Conservation (phyloP, 2,113 vertebrate species). For the Ornithorhynchus anatinus region DNA sequence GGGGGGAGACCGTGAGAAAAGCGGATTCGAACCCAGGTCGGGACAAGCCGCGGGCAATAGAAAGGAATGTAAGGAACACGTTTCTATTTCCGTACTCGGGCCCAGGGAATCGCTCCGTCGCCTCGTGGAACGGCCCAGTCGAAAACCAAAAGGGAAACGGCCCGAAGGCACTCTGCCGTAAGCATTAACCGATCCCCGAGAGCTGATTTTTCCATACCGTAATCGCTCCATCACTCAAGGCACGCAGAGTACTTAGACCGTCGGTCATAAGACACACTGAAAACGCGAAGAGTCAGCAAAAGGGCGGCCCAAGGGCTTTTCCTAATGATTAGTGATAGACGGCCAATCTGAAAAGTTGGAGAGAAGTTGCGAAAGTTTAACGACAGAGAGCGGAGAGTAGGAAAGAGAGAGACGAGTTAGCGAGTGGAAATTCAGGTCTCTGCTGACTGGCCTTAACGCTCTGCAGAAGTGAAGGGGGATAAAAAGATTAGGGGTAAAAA, state of each 20-base stretch:
- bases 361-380: conserved; percentile 55
- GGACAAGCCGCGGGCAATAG: too few species aligned
- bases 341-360: conserved; percentile 56
- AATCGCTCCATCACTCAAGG: conserved; percentile 31
- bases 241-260: conserved; percentile 47
- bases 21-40: too few species aligned
- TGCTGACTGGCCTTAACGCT: conserved; percentile 67
- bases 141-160: too few species aligned
- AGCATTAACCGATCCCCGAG: background rate
- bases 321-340: conserved; percentile 70
- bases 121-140: too few species aligned
- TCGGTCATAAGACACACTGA: conserved; percentile 10
- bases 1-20: too few species aligned
- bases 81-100: too few species aligned
- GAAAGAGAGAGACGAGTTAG: conserved; percentile 57
- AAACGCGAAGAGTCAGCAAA: conserved; percentile 32
- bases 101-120: too few species aligned
- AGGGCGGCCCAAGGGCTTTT: conserved; percentile 53
- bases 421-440: conserved; percentile 71
- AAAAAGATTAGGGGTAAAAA: conserved; percentile 79
- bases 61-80: too few species aligned
- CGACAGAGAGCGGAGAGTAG: conserved; percentile 62
- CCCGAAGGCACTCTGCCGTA: background rate
- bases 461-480: conserved; percentile 75
- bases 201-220: conserved; percentile 7